Evolutionary conservation across 2,113 vertebrate species (phyloP).

Genomic region (western clawed frog (Xenopus tropicalis)): UCB_Xtro_10.0 CM004444.2:46173501-46174000

Average conservation of each 20-base stretch:
- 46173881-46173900: conserved; percentile 75
- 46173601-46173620: conserved; percentile 74
- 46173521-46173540: conserved; percentile 82
- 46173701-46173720: conserved; percentile 66
- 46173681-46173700: conserved; percentile 62
- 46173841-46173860: conserved; percentile 49
- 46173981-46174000: conserved; percentile 63
- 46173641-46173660: conserved; percentile 87
- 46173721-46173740: conserved; percentile 85
- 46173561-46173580: conserved; percentile 74
- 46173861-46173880: conserved; percentile 55
- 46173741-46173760: conserved; percentile 73
- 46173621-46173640: conserved; percentile 74
- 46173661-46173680: conserved; percentile 55
- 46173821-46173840: conserved; percentile 69
- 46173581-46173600: conserved; percentile 76
- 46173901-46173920: conserved; percentile 63
- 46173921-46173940: conserved; percentile 68
- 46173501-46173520: conserved; percentile 88
- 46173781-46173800: conserved; percentile 48
- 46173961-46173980: conserved; percentile 64
- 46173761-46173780: conserved; percentile 80
- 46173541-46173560: conserved; percentile 95
- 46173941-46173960: conserved; percentile 64
- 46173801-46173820: conserved; percentile 53